Percentiles rank a stretch among this genome's conserved stretches.
These are phyloP conservation scores for Cheilosia pagana DNA, from an alignment of 2,888 invertebrate genomes.

Conservation along the genomic window DNA sequence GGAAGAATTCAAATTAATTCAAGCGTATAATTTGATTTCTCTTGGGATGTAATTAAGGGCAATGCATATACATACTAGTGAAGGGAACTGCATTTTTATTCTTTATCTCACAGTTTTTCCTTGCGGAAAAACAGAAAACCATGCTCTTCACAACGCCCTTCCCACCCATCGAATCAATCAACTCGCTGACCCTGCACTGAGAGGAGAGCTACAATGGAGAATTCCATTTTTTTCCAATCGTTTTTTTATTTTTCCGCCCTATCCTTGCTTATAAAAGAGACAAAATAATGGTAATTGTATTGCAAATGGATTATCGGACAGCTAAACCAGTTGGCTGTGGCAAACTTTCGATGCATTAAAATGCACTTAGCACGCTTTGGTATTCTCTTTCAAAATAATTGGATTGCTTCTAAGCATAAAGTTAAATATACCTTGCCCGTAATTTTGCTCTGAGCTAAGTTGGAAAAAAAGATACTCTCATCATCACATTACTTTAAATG, in stretches of 20 bases:
- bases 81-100: slow-evolving; percentile 22
- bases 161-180: slow-evolving; percentile 9
- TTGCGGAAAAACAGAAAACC: neutral
- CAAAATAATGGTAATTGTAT: slow-evolving; percentile 12
- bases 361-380: slow-evolving; percentile 13
- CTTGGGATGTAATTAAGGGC: slow-evolving; percentile 48
- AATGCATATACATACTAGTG: slow-evolving; percentile 19
- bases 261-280: neutral
- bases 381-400: slow-evolving; percentile 4
- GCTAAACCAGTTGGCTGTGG: slow-evolving; percentile 1
- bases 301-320: slow-evolving; percentile 30
- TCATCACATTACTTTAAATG: too few relatives aligned
- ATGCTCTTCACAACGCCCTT: neutral
- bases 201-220: slow-evolving; percentile 5
- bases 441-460: too few relatives aligned
- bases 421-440: slow-evolving; percentile 4
- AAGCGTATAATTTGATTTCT: slow-evolving; percentile 47
- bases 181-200: slow-evolving; percentile 5
- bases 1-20: slow-evolving; percentile 34
- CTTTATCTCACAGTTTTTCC: slow-evolving; percentile 6
- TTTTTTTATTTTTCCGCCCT: neutral
- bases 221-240: neutral
- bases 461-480: too few relatives aligned
- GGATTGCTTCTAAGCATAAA: slow-evolving; percentile 1
- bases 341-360: slow-evolving; percentile 9